These are phyloP conservation scores for Chelmon rostratus DNA, from an alignment of 2,797 vertebrate species.

Conservation along the genomic window DNA sequence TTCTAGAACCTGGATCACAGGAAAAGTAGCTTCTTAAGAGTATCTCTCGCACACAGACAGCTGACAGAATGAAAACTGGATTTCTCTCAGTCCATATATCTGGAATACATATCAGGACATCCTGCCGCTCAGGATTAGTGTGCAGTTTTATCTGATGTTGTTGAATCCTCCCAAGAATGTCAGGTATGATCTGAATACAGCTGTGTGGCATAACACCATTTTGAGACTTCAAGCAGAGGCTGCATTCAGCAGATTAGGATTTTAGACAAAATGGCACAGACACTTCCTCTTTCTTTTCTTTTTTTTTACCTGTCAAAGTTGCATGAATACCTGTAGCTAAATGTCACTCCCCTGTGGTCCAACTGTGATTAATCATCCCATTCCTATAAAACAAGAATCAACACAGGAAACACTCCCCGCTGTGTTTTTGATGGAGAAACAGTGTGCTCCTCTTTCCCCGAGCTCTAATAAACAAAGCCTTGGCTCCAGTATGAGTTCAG, in stretches of 20 bases:
- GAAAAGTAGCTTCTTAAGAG: neutral
- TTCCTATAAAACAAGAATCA: slow-evolving; percentile 48
- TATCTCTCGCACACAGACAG: slow-evolving; percentile 3
- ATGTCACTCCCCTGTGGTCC: slow-evolving; percentile 41
- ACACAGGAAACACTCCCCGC: slow-evolving; percentile 57
- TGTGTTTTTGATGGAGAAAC: slow-evolving; percentile 58
- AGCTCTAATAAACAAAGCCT: slow-evolving; percentile 55
- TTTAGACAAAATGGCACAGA: slow-evolving; percentile 1
- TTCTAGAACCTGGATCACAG: neutral
- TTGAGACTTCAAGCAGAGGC: neutral
- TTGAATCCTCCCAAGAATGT: slow-evolving; percentile 60
- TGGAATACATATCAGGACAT: slow-evolving; percentile 42
- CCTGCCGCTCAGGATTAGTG: slow-evolving; percentile 30
- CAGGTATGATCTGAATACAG: slow-evolving; percentile 46
- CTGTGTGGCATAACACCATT: slow-evolving; percentile 9
- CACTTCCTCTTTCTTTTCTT: neutral
- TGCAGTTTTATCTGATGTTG: slow-evolving; percentile 51
- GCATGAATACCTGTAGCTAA: slow-evolving; percentile 46
- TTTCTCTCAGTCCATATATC: slow-evolving; percentile 35
- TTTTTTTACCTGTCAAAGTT: slow-evolving; percentile 17
- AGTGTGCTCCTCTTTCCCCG: slow-evolving; percentile 35
- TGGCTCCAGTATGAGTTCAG: slow-evolving; percentile 39
- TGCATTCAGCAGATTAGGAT: slow-evolving; percentile 9
- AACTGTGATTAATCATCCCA: slow-evolving; percentile 56
- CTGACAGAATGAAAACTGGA: slow-evolving; percentile 29